Conservation (phyloP, 1,140 invertebrate genomes). For the Atta cephalotes region DNA sequence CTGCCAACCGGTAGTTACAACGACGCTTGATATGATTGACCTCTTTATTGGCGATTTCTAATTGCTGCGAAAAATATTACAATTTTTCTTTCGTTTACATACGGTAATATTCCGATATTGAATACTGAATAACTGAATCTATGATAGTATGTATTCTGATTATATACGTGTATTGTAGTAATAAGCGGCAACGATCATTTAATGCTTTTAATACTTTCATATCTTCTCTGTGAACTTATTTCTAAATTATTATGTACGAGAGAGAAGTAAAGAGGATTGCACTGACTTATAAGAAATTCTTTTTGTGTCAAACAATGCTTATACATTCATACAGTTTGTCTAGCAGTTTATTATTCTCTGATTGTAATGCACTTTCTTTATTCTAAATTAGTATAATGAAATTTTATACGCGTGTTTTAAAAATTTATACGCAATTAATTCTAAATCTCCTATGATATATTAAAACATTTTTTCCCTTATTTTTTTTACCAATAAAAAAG, state of each 20-base stretch:
- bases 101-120: neutral
- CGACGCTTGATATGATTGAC: conserved; percentile 42
- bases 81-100: conserved; percentile 22
- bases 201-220: neutral
- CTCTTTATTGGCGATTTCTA: conserved; percentile 25
- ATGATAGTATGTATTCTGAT: too few relatives aligned
- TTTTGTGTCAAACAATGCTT: neutral
- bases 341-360: neutral
- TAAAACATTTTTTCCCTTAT: conserved; percentile 5
- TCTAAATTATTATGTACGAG: neutral
- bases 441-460: neutral
- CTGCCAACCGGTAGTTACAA: neutral
- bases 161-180: neutral
- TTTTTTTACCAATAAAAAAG: conserved; percentile 1
- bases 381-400: neutral
- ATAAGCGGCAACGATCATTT: neutral
- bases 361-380: neutral
- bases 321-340: neutral
- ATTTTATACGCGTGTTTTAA: neutral
- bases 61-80: conserved; percentile 8
- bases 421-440: neutral
- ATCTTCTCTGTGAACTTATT: neutral
- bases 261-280: neutral
- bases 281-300: neutral
- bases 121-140: neutral